phyloP scores from a whole-genome alignment of 2,888 invertebrate genomes.

The Diarsia brunnea region DNA sequence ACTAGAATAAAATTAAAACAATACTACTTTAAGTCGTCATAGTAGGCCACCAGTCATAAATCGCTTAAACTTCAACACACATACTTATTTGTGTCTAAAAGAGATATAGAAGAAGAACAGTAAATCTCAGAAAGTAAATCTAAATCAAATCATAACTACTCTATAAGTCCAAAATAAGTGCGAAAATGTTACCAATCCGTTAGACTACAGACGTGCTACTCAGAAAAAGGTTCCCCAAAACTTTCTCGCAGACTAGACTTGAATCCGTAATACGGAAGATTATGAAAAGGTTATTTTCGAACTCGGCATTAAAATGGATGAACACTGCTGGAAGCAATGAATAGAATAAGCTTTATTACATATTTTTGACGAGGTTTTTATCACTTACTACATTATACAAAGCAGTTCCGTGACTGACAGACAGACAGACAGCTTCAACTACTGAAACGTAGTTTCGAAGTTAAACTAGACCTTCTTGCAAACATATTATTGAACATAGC shows the following conservation, averaged over 20 bases:
- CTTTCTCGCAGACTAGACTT: constrained; percentile 52
- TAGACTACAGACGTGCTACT: constrained; percentile 31
- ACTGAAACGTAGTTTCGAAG: neutral
- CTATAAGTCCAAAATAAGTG: constrained; percentile 42
- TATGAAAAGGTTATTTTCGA: constrained; percentile 57
- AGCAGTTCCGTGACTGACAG: neutral
- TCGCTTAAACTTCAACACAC: neutral
- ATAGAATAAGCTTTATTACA: constrained; percentile 21
- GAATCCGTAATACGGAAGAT: constrained; percentile 56
- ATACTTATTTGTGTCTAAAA: neutral
- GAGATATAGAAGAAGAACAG: neutral
- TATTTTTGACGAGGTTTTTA: constrained; percentile 23
- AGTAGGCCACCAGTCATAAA: neutral
- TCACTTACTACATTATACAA: neutral
- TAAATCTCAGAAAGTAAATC: constrained; percentile 27
- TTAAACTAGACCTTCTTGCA: neutral
- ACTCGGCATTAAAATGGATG: constrained; percentile 36
- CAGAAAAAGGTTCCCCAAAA: constrained; percentile 53
- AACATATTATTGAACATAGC: no score
- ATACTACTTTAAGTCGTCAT: no score
- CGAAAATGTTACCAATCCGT: constrained; percentile 33
- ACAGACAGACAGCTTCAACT: neutral
- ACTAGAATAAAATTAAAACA: no score
- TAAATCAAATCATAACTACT: constrained; percentile 41
- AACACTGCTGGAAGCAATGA: constrained; percentile 12